Evolutionary conservation across 1,140 invertebrate species (phyloP).

Genomic region (Plodia interpunctella): DNA sequence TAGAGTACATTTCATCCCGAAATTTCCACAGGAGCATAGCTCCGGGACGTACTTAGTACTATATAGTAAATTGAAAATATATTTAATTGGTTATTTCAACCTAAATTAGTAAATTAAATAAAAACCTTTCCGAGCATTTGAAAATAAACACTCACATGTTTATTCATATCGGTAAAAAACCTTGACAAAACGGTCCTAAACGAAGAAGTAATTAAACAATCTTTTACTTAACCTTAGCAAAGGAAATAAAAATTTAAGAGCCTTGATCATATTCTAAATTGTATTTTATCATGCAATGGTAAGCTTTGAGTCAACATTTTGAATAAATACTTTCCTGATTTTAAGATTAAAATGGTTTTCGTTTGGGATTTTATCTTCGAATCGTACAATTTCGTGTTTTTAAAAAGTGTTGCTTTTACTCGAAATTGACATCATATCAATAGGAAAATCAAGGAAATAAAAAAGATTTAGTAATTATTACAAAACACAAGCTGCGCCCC

Average conservation of each 20-base stretch:
- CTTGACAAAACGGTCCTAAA: not conserved
- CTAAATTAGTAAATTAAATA: too few relatives aligned
- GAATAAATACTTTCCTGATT: constrained; percentile 7
- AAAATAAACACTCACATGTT: not conserved
- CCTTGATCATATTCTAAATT: constrained; percentile 24
- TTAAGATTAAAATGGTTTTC: constrained; percentile 1
- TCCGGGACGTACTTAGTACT: too few relatives aligned
- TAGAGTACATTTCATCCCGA: too few relatives aligned
- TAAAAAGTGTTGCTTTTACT: too few relatives aligned
- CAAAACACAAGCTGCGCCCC: too few relatives aligned
- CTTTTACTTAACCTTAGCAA: not conserved
- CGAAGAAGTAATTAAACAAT: not conserved
- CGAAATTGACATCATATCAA: too few relatives aligned
- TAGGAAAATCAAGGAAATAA: too few relatives aligned
- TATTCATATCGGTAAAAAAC: too few relatives aligned
- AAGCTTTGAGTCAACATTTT: constrained; percentile 8
- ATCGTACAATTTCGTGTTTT: not conserved
- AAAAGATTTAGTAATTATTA: too few relatives aligned
- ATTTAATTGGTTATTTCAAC: too few relatives aligned
- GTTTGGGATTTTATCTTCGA: not conserved
- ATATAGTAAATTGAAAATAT: too few relatives aligned
- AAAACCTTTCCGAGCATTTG: not conserved
- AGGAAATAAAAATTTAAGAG: constrained; percentile 17
- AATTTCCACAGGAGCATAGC: too few relatives aligned
- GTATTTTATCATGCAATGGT: constrained; percentile 18